Percentiles rank a stretch among this genome's conserved stretches.
Evolutionary conservation across 2,113 vertebrate species (phyloP).

Genomic region (Chaenogobius annularis): DNA sequence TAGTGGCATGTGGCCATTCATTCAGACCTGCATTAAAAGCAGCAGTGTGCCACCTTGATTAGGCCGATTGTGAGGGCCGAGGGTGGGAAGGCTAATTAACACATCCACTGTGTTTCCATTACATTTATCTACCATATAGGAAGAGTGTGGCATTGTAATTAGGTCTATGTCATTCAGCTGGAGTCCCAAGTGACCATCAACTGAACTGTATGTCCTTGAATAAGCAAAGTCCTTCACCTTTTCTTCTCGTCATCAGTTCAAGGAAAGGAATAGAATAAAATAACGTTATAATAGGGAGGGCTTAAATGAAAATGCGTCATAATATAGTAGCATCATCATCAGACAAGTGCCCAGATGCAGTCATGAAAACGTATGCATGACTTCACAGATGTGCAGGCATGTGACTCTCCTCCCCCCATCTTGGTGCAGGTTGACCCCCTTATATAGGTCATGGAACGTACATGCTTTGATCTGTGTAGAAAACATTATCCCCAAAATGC

Average conservation of each 20-base stretch:
- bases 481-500: not conserved
- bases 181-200: constrained; percentile 11
- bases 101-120: constrained; percentile 22
- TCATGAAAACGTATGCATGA: constrained; percentile 40
- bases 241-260: not conserved
- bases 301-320: not conserved
- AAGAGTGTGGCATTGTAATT: constrained; percentile 6
- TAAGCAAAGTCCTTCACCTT: constrained; percentile 15
- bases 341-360: constrained; percentile 42
- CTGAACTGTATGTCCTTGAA: constrained; percentile 10
- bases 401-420: constrained; percentile 28
- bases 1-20: constrained; percentile 57
- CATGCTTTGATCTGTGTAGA: constrained; percentile 36
- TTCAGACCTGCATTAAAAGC: constrained; percentile 61
- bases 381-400: constrained; percentile 31
- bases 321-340: not conserved
- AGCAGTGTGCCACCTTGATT: constrained; percentile 57
- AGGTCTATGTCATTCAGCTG: constrained; percentile 7
- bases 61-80: constrained; percentile 29
- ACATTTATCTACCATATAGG: not conserved
- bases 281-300: not conserved
- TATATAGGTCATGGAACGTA: constrained; percentile 51
- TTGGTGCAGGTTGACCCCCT: constrained; percentile 43
- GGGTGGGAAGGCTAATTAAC: constrained; percentile 51
- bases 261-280: not conserved